Base-by-base conservation (phyloP, 2,113 vertebrate genomes). In the Heterotilapia buettikoferi region DNA sequence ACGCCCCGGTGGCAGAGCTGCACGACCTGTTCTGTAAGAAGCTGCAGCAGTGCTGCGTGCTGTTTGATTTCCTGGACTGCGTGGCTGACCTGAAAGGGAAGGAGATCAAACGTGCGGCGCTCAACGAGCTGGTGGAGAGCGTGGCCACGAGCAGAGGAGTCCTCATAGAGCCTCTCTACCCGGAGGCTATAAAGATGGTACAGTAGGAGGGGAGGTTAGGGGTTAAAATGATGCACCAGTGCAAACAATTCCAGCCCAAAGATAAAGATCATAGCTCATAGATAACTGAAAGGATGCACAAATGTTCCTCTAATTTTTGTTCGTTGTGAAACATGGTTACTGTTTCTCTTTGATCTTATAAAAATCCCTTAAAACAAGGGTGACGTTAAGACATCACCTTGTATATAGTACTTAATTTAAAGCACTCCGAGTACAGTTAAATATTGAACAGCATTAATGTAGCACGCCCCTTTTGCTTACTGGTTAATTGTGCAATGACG, bases 51-150 rank as follows among this genome's bases (percentile, higher is more conserved):
- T 98, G 98, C 86, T 98, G 97, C 68, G 97, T 98, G 90, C 95
- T 98, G 86, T 98, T 98, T 45, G 98, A 98, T 94, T 98, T 98
- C 94, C 94, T 98, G 95, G 98, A 98, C 96, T 98, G 97, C 45
- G 98, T 98, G 83, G 98, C 98, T 0, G 98, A 98, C 96, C 96
- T 98, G 79, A 98, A 98, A 94, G 98, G 98, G 79, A 98, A 98
- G 94, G 98, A 98, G 96, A 97, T 98, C 94, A 98, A 98, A 93
- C 97, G 98, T 16, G 97, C 98, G 0, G 98, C 98, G 0, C 97
- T 98, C 84, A 98, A 98, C 2, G 98, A 98, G 88, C 97, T 98
- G 95, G 98, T 98, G 95, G 98, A 98, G 91, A 97, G 97, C 12
- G 97, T 98, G 93, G 97, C 97, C 88, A 97, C 97, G 4, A 97